Base-by-base conservation (phyloP, 2,888 invertebrate species). In the Drosophila quinaria region DNA sequence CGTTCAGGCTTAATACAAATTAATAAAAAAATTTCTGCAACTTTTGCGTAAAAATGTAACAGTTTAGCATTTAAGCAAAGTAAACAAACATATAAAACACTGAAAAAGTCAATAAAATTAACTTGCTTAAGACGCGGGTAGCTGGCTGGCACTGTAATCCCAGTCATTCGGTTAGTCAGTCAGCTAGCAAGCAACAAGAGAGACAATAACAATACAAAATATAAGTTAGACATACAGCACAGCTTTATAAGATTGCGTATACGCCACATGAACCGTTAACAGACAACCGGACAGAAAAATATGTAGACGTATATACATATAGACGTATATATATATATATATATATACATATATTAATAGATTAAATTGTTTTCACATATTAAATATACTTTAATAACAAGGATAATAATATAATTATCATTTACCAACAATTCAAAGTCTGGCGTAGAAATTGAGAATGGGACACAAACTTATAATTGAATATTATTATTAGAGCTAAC, bases 91-190 rank as follows among this genome's bases (percentile, higher is more conserved):
- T 54, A 56, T 42, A 74, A 58, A 44, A 15, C 54, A 47, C 31
- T 39, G n/a, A 29, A 31, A 39, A 35, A 67, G 44, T 47, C 74
- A 70, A 77, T 77, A 78, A 78, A 81, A 83, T 81, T 70, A 87
- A 77, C 77, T 80, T 54, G 70, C 71, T 70, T 49, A 59, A 63
- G 58, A 74, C 37, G 42, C 46, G 41, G 60, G 55, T 68, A 70
- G 74, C 75, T 76, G 76, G 60, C 51, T 19, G 37, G 33, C 29
- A 65, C 29, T 29, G 6, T 29, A 29, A 29, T 35, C 56, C 51
- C 15, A 56, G 54, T 49, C 54, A 39, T 6, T 22, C 64, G 29
- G 29, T 29, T 29, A 60, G 59, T 39, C 61, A 69, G 29, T 63
- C 59, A 44, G 50, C 64, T 33, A 68, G 66, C 68, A 13, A 64